Percentiles rank a stretch among this genome's conserved stretches.
These are phyloP conservation scores for Pteropus alecto DNA, from an alignment of 2,113 vertebrate genomes.

Conservation along the genomic window DNA sequence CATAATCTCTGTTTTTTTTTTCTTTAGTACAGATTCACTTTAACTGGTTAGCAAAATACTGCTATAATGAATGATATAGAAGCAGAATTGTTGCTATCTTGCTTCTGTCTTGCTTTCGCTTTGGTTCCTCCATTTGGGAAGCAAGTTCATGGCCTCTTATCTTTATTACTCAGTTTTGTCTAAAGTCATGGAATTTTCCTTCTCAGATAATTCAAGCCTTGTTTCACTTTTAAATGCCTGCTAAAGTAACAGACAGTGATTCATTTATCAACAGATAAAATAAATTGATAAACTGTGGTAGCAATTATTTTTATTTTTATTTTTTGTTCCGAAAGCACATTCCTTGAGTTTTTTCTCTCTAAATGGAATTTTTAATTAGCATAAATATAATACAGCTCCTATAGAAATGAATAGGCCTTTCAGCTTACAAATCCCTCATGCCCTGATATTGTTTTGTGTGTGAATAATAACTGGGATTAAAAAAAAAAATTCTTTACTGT, in stretches of 20 bases:
- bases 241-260: slow-evolving; percentile 17
- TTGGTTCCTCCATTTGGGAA: not conserved
- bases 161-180: slow-evolving; percentile 22
- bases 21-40: not conserved
- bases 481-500: not conserved
- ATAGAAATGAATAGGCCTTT: slow-evolving; percentile 41
- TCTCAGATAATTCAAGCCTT: slow-evolving; percentile 11
- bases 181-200: not conserved
- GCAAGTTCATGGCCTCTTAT: not conserved
- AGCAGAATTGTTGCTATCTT: not conserved
- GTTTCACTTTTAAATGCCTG: not conserved
- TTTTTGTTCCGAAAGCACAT: slow-evolving; percentile 44
- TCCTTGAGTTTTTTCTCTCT: not conserved
- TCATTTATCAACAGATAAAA: slow-evolving; percentile 18
- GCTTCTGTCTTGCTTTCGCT: not conserved
- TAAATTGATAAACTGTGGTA: slow-evolving; percentile 13
- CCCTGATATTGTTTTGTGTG: not conserved
- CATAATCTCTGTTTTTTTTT: not conserved
- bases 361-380: slow-evolving; percentile 37
- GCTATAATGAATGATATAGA: not conserved
- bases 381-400: slow-evolving; percentile 21
- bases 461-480: not conserved
- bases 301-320: slow-evolving; percentile 1
- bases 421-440: not conserved
- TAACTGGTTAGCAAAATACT: not conserved